Base-by-base conservation (phyloP, 2,797 vertebrate genomes). In the Poeciliopsis presidionis region DNA sequence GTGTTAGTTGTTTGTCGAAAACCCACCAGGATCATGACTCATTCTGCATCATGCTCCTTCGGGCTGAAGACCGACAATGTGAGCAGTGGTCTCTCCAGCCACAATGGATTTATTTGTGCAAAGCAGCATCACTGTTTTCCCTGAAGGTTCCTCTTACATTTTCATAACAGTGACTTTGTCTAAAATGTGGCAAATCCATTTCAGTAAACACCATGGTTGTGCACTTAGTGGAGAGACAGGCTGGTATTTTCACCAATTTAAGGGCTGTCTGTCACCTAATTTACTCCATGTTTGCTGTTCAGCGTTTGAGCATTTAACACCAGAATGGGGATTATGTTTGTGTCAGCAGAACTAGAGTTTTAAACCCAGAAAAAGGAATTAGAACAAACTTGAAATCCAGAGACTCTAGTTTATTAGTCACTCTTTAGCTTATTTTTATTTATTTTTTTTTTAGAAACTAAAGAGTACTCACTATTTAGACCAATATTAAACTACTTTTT, bases 1-100 rank as follows among this genome's bases (percentile, higher is more conserved):
- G 59, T 33, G 5, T 1, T 2, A 12, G 57, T 55, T 80, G 63
- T 82, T 80, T 63, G 63, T 86, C 18, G 30, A 84, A 76, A 77
- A 88, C 72, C 57, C 57, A 75, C 72, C 2, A 7, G 69, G 41
- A 73, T 61, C 71, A 57, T 78, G 75, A 87, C 36, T 79, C 61
- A 78, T 43, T 41, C 33, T 1, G 6, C 72, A 30, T 81, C 72
- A 28, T 47, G 59, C 76, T 86, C 61, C 61, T 67, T 82, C 81
- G 47, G 36, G 73, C 81, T 77, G 72, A 47, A 47, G 41, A 51
- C 67, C 30, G 5, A 51, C 7, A 0, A 45, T 22, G 11, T 65
- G 46, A 78, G 83, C 72, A 77, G 63, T 18, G 72, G 47, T 36
- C 28, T 67, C 22, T 61, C 14, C 49, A 36, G 47, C 80, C 59